Base-by-base conservation (phyloP, 2,888 invertebrate species). In the Branchellion lobata region DNA sequence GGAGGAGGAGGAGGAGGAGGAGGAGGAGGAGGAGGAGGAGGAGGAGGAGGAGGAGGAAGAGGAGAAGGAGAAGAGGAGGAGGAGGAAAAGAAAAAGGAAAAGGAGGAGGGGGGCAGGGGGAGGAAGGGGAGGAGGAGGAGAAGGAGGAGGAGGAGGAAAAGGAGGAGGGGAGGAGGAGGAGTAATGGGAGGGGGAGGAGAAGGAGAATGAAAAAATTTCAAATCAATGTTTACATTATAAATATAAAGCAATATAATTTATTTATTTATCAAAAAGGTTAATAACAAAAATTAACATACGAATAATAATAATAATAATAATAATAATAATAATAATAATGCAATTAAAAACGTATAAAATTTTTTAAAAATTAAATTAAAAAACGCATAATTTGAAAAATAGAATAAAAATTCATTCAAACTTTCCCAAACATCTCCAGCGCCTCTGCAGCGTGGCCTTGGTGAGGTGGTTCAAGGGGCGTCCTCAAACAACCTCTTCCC, bases 21-120 rank as follows among this genome's bases (percentile, higher is more conserved):
- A 72, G 72, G 33, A 72, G 33, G n/a, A 72, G 72, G 33, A 31
- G 33, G n/a, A 72, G 72, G 33, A 14, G 33, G n/a, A 72, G 72
- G 33, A 14, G 33, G 31, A 72, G n/a, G 33, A 14, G 33, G 72
- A 72, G 33, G 72, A 31, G n/a, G 11, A 14, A 29, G 29, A 72
- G 34, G 33, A 72, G 33, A 14, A 11, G 31, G 33, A 31, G 33
- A 31, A 31, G 11, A 31, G 33, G 31, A 72, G 33, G 72, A 72
- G 8, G 33, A 24, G 33, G 72, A 72, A 21, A 72, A 11, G 11
- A 14, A 72, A n/a, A 72, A 24, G 33, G 8, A 72, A 33, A 72
- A 11, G 18, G 8, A 72, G 33, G n/a, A 31, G 33, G 34, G 21
- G 21, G 21, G 53, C 14, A 51, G 53, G 21, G 21, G 53, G 21